These are phyloP conservation scores for Pantherophis alleghaniensis DNA, from an alignment of 2,797 vertebrate species.

Conservation along the genomic window DNA sequence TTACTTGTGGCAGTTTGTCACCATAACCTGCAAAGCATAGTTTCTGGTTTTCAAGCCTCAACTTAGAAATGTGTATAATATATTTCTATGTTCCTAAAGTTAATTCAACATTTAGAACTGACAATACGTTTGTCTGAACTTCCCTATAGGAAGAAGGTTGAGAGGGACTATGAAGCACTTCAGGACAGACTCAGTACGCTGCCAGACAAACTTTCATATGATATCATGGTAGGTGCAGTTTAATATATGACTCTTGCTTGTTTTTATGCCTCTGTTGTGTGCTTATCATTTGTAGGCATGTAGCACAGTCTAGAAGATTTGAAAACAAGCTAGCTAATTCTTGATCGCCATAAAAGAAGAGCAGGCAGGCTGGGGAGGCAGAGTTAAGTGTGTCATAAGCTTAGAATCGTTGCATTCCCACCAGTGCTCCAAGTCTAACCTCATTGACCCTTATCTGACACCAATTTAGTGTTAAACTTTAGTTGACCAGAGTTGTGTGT, in stretches of 20 bases:
- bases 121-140: conserved; percentile 43
- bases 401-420: not conserved
- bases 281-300: not conserved
- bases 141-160: conserved; percentile 86
- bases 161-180: conserved; percentile 87
- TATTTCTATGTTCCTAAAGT: not conserved
- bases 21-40: no score
- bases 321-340: conserved; percentile 5
- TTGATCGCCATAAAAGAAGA: conserved; percentile 33
- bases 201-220: conserved; percentile 90
- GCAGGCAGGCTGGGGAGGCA: no score
- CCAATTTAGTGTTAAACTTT: not conserved
- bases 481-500: not conserved
- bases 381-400: not conserved
- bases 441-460: not conserved
- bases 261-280: not conserved
- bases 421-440: not conserved
- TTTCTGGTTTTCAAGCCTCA: not conserved
- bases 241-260: not conserved
- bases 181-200: conserved; percentile 84
- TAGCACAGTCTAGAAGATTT: not conserved
- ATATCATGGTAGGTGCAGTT: conserved; percentile 84
- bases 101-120: not conserved
- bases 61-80: not conserved
- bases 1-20: not conserved